Percentiles rank a stretch among this genome's conserved stretches.
These are phyloP conservation scores for Villa cingulata DNA, from an alignment of 2,888 invertebrate species.

Conservation along the genomic window DNA sequence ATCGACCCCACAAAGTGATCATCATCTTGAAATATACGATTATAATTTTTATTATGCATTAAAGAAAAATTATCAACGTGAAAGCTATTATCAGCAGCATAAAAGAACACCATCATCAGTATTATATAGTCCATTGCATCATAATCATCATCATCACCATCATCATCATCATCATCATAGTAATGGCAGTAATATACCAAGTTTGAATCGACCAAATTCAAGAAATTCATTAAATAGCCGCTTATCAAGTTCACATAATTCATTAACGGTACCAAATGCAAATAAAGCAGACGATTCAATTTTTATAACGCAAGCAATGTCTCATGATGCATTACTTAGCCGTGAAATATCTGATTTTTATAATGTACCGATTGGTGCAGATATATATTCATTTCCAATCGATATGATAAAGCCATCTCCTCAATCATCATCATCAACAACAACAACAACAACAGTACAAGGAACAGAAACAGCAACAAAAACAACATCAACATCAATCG, in stretches of 20 bases:
- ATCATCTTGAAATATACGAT: constrained; percentile 29
- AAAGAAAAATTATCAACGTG: constrained; percentile 21
- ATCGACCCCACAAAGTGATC: neutral
- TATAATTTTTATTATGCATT: constrained; percentile 33
- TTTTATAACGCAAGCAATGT: constrained; percentile 79
- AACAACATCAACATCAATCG: constrained; percentile 24
- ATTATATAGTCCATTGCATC: constrained; percentile 31
- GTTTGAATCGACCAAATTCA: constrained; percentile 51
- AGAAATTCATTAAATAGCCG: constrained; percentile 64
- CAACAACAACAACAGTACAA: constrained; percentile 36
- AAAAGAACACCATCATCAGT: constrained; percentile 20
- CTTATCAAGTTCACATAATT: constrained; percentile 74
- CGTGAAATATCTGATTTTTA: constrained; percentile 72
- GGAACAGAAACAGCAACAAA: constrained; percentile 28
- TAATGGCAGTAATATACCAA: constrained; percentile 28
- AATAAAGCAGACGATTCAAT: constrained; percentile 72
- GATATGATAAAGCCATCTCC: constrained; percentile 55
- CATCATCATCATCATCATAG: constrained; percentile 23
- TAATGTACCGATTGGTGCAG: constrained; percentile 78
- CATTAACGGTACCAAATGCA: constrained; percentile 52
- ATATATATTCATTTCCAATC: constrained; percentile 74
- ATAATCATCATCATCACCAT: constrained; percentile 17
- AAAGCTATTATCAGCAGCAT: constrained; percentile 6
- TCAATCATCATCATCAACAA: constrained; percentile 23
- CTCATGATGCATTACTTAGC: constrained; percentile 67